Evolutionary conservation across 2,888 invertebrate genomes (phyloP), one percentile per base, ranked within the genome.

Genomic region (Smittia aterrima): DNA sequence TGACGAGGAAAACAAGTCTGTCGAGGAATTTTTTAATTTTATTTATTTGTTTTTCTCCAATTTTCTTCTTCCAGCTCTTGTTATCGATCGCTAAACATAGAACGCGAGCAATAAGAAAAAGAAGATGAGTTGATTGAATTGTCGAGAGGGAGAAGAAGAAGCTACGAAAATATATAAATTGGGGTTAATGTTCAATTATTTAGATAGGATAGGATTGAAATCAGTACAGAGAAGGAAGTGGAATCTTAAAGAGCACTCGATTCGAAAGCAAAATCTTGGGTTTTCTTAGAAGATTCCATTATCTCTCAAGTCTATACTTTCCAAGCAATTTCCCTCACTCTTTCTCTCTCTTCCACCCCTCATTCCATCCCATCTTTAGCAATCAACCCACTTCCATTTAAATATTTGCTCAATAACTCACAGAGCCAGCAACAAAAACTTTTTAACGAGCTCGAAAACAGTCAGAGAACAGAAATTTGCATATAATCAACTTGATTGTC

Each of bases 401-500:
- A 70, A 70, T 70, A 70, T 70, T 70, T 70, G 70, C 70, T 70
- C 70, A 70, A 70, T 70, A 70, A 70, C 70, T 70, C 54, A 70
- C 53, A 54, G 54, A 70, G 47, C 47, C 2, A 47, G 47, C 47
- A 47, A 47, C 47, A 20, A 70, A 66, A 66, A 16, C 41, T 53
- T 70, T 70, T 53, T 70, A 70, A 70, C 70, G 54, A 70, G 70
- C 70, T 53, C 41, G 67, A 22, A 22, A 58, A 58, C 58, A 58
- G 58, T 47, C 47, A 47, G 41, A 68, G 68, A 27, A 20, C 27
- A 18, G 22, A 70, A 70, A 70, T 70, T 70, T 70, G 70, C 70
- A 70, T 70, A 70, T 70, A 70, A 70, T 70, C 53, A 70, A 54
- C 53, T 70, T 54, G 27, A 70, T 70, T 70, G 70, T 70, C 70